A percentile compares a stretch with the other conserved stretches of the same genome.
These are phyloP conservation scores for Phalera bucephala DNA, from an alignment of 2,888 invertebrate species.

Conservation along the genomic window DNA sequence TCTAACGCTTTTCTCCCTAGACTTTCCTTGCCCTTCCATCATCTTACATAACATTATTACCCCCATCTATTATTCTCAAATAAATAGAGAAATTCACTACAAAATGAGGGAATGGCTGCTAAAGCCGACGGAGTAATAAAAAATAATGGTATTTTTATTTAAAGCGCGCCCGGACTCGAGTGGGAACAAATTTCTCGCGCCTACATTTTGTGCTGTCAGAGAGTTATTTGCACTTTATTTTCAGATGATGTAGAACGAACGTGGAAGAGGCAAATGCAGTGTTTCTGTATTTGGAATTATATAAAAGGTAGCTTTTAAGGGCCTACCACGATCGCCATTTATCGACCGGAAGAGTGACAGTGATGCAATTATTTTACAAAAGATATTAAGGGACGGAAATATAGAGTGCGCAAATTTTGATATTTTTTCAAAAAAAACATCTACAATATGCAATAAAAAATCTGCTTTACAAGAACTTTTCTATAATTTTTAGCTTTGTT, in stretches of 20 bases:
- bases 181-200: conserved; percentile 42
- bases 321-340: too few species aligned
- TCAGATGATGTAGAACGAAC: conserved; percentile 20
- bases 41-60: background rate
- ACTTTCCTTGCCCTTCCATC: background rate
- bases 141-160: conserved; percentile 43
- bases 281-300: too few species aligned
- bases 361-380: too few species aligned
- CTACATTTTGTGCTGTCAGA: conserved; percentile 40
- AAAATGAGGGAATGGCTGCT: conserved; percentile 25
- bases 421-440: too few species aligned
- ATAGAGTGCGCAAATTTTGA: too few species aligned
- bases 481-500: too few species aligned
- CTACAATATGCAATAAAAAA: too few species aligned
- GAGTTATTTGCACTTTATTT: conserved; percentile 41
- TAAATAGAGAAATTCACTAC: conserved; percentile 21
- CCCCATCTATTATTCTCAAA: conserved; percentile 18
- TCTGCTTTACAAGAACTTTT: too few species aligned
- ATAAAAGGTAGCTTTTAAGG: too few species aligned
- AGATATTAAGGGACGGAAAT: too few species aligned
- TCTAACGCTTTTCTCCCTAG: too few species aligned
- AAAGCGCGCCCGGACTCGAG: conserved; percentile 27
- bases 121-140: conserved; percentile 25
- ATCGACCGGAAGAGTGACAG: too few species aligned
- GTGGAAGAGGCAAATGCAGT: conserved; percentile 30